Evolutionary conservation across 1,140 invertebrate genomes (phyloP).

Genomic region (Papilio polyxenes): DNA sequence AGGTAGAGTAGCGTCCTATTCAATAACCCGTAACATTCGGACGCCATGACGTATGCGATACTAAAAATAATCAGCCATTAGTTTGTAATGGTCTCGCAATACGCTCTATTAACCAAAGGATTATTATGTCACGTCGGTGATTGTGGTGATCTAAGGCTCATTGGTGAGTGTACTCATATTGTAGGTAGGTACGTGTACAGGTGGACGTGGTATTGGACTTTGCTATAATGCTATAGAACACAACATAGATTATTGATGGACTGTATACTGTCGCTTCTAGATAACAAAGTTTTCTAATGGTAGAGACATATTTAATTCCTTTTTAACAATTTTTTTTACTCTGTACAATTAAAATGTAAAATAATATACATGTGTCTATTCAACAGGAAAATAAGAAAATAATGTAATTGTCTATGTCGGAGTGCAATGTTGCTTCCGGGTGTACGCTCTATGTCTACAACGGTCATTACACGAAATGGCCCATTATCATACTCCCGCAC

Average conservation of each 20-base stretch:
- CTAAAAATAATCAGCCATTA: slow-evolving; percentile 41
- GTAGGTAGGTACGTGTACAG: slow-evolving; percentile 25
- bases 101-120: slow-evolving; percentile 59
- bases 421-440: slow-evolving; percentile 19
- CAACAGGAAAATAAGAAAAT: too few relatives aligned
- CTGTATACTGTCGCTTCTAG: too few relatives aligned
- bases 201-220: background rate
- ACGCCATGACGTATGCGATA: slow-evolving; percentile 26
- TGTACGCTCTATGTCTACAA: slow-evolving; percentile 44
- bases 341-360: too few relatives aligned
- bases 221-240: background rate
- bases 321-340: too few relatives aligned
- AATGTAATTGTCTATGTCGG: too few relatives aligned
- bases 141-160: slow-evolving; percentile 55
- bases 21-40: slow-evolving; percentile 13
- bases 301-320: too few relatives aligned
- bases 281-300: too few relatives aligned
- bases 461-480: slow-evolving; percentile 54
- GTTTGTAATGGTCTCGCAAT: slow-evolving; percentile 48
- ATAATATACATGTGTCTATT: too few relatives aligned
- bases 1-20: background rate
- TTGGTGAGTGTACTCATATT: slow-evolving; percentile 10
- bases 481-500: slow-evolving; percentile 51
- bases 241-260: too few relatives aligned
- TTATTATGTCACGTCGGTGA: slow-evolving; percentile 61